Conservation (phyloP, 2,888 invertebrate species). For the Cerceris ruficornis region DNA sequence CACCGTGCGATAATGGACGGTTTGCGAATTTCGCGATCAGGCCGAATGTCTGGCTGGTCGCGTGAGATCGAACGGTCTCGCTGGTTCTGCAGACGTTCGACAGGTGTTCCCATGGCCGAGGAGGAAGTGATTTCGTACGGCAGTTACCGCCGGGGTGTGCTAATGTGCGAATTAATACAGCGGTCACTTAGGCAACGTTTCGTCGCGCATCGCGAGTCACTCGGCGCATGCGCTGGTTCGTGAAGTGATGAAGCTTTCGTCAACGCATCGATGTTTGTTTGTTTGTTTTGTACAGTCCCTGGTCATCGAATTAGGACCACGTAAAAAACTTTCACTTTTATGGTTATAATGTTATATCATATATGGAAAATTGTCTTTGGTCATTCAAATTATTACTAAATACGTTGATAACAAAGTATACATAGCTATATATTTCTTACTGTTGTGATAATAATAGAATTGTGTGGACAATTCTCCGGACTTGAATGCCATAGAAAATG, state of each 20-base stretch:
- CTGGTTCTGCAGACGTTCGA: constrained; percentile 49
- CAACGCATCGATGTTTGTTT: too few species aligned
- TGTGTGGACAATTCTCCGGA: too few species aligned
- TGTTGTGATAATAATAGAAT: too few species aligned
- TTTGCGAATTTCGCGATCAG: constrained; percentile 33
- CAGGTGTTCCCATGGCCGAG: constrained; percentile 60
- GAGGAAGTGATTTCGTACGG: constrained; percentile 65
- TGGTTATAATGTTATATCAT: too few species aligned
- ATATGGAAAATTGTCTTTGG: too few species aligned
- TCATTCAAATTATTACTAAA: too few species aligned
- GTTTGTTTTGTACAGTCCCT: too few species aligned
- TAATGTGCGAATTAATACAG: constrained; percentile 76
- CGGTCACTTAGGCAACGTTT: constrained; percentile 66
- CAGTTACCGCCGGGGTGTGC: constrained; percentile 59
- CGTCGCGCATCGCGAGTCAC: constrained; percentile 66
- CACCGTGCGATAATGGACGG: constrained; percentile 57
- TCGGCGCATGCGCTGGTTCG: constrained; percentile 58
- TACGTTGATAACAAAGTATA: too few species aligned
- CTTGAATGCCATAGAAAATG: too few species aligned
- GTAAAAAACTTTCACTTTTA: too few species aligned
- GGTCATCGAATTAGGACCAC: too few species aligned
- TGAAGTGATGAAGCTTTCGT: constrained; percentile 28
- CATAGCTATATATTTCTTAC: too few species aligned
- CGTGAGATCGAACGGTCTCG: constrained; percentile 57
- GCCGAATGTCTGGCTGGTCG: constrained; percentile 52